Base-by-base conservation (phyloP, 2,888 invertebrate species). In the Perizoma affinitatum region DNA sequence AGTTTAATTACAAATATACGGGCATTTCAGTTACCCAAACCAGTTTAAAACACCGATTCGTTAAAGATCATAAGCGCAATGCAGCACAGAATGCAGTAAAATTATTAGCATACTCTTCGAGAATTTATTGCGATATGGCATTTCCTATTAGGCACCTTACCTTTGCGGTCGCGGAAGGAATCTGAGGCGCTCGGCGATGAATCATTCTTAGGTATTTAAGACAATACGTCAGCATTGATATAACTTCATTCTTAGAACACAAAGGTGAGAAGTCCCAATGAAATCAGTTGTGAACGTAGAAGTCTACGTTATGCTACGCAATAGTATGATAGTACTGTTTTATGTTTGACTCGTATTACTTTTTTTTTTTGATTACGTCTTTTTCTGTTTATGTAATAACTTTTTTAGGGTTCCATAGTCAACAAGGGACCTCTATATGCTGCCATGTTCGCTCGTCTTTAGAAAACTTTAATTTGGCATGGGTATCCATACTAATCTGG, bases 101-200 rank as follows among this genome's bases (percentile, higher is more conserved):
- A 74, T 76, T 77, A 76, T 79, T 76, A 74, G 75, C 75, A 79
- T 78, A 78, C 77, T 72, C 71, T 78, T 80, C 69, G 75, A 73
- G 72, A 80, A 86, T 83, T 84, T 83, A 85, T 85, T 79, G 79
- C 77, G 75, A 79, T 79, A 79, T 80, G 86, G 86, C 79, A 88
- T 88, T 88, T 87, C 82, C 85, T 83, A 89, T 90, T 89, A 84
- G 55, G 52, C 55, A 46, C 77, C 86, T 89, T 89, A 83, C 76
- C 86, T 86, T 85, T 85, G 85, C 84, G 81, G 79, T 77, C 69
- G 77, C 66, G 76, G 74, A 65, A 72, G 87, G 89, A 86, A 88
- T 89, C 84, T 80, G 79, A 79, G 74, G 74, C 77, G 73, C 67
- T 73, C 73, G 73, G 64, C 77, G 79, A 82, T 90, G 90, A 90